phyloP scores from a whole-genome alignment of 2,888 invertebrate genomes.

The Tetrapedia diversipes region DNA sequence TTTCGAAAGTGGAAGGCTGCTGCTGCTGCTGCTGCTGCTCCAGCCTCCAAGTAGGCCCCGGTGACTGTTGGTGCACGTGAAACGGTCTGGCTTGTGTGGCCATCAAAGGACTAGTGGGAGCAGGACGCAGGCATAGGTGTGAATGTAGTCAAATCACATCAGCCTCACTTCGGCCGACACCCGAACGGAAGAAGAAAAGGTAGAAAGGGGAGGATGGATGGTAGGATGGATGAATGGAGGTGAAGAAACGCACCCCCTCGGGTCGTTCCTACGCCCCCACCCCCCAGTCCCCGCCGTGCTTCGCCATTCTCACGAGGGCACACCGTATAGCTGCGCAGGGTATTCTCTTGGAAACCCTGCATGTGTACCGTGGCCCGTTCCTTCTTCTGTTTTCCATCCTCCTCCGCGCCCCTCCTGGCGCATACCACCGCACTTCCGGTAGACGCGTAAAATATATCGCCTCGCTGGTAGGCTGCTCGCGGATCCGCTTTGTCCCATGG shows the following conservation, averaged over 20 bases:
- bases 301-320: slow-evolving; percentile 67
- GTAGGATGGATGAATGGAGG: slow-evolving; percentile 50
- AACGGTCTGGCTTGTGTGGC: slow-evolving; percentile 60
- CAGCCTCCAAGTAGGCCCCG: slow-evolving; percentile 30
- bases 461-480: slow-evolving; percentile 37
- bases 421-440: slow-evolving; percentile 76
- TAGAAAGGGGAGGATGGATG: slow-evolving; percentile 41
- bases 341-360: slow-evolving; percentile 65
- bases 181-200: slow-evolving; percentile 58
- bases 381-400: slow-evolving; percentile 57
- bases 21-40: slow-evolving; percentile 33
- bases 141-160: slow-evolving; percentile 81
- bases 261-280: slow-evolving; percentile 44
- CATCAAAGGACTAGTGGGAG: slow-evolving; percentile 64
- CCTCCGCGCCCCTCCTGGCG: slow-evolving; percentile 52
- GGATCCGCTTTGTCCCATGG: slow-evolving; percentile 68
- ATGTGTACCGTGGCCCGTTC: slow-evolving; percentile 55
- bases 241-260: slow-evolving; percentile 53
- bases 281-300: slow-evolving; percentile 21
- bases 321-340: slow-evolving; percentile 23
- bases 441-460: slow-evolving; percentile 73
- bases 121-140: slow-evolving; percentile 76
- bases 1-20: slow-evolving; percentile 35
- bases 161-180: slow-evolving; percentile 73
- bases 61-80: slow-evolving; percentile 56